Percentiles rank a stretch among this genome's conserved stretches.
phyloP scores from a whole-genome alignment of 2,113 vertebrate genomes.

The Hylia prasina region DNA sequence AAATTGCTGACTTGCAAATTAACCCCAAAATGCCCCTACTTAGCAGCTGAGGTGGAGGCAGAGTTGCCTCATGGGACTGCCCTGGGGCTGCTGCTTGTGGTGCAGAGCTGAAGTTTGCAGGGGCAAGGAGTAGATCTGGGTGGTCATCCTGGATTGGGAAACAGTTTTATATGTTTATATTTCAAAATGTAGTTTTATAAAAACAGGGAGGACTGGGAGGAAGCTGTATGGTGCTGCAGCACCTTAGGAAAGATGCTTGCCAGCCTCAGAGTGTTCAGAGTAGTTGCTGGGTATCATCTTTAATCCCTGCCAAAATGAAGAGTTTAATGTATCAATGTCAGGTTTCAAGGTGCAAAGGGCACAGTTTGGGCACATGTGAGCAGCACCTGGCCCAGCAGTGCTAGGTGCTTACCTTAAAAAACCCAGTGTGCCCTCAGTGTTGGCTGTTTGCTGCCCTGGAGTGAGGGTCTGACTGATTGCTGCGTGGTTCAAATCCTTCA shows the following conservation, averaged over 20 bases:
- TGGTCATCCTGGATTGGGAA: background rate
- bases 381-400: background rate
- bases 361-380: rapidly evolving
- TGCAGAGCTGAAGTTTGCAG: background rate
- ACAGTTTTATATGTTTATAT: background rate
- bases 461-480: background rate
- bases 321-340: background rate
- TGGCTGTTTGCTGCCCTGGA: background rate
- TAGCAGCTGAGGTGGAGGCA: background rate
- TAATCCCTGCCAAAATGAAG: background rate
- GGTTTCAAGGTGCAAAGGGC: background rate
- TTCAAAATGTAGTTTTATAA: background rate
- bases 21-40: background rate
- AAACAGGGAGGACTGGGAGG: background rate
- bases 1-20: background rate
- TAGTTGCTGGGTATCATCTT: background rate
- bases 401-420: background rate
- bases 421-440: rapidly evolving
- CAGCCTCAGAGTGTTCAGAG: rapidly evolving
- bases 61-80: rapidly evolving
- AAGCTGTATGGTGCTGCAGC: background rate
- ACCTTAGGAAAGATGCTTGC: background rate
- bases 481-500: background rate
- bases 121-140: background rate
- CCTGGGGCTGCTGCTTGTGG: background rate